phyloP scores from a whole-genome alignment of 2,113 vertebrate genomes.

The Pantherophis guttatus region DNA sequence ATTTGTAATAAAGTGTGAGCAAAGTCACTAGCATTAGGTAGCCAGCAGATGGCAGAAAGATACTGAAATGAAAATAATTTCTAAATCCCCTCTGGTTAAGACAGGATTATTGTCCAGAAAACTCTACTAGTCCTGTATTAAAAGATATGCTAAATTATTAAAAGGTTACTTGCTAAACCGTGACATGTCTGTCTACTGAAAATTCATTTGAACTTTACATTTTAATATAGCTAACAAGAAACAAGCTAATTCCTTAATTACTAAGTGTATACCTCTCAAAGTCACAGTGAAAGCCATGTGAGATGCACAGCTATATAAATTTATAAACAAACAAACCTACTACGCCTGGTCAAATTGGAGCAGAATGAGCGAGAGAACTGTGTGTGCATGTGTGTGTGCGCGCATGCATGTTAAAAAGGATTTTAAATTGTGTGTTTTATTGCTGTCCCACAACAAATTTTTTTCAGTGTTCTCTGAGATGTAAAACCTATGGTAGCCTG shows the following conservation, averaged over 20 bases:
- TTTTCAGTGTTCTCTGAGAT: neutral
- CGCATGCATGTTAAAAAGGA: neutral
- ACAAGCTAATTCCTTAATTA: neutral
- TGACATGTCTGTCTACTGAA: neutral
- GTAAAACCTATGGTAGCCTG: neutral
- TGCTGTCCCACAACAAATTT: neutral
- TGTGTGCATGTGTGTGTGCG: rapidly evolving
- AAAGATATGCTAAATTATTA: neutral
- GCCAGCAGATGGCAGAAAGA: conserved; percentile 57
- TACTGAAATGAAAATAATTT: neutral
- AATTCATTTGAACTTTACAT: neutral
- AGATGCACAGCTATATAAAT: neutral
- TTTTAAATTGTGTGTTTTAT: neutral
- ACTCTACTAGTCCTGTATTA: neutral
- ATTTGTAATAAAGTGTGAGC: neutral
- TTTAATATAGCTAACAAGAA: neutral
- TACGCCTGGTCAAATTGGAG: neutral
- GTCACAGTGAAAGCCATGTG: neutral
- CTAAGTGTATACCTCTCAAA: neutral
- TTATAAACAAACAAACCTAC: neutral
- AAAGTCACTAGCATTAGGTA: neutral
- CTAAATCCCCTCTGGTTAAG: neutral
- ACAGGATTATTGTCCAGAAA: neutral
- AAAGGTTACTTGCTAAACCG: neutral
- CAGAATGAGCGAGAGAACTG: neutral